Evolutionary conservation across 1,140 invertebrate genomes (phyloP), one percentile per base, ranked within the genome.

Genomic region (Nasonia longicornis): DNA sequence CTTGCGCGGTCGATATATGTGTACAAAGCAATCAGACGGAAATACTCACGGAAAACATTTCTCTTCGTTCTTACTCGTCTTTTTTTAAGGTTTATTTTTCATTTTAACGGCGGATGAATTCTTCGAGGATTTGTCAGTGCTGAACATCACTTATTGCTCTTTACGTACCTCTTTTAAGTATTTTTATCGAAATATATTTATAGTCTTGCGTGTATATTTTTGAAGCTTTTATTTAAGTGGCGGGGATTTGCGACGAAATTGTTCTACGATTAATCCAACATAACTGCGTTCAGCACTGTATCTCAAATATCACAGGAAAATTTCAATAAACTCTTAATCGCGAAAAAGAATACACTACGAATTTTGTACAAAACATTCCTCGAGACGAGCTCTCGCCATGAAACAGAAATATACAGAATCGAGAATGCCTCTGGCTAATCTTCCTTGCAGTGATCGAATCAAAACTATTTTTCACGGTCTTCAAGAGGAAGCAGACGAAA

Each of bases 311-410:
- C 69, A 16, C 12, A 70, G 48, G 22, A 52, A 4, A 58, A 78
- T 26, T 78, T 77, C 11, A 26, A 31, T 1, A n/a, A 70, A 66
- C 26, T 26, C 22, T 31, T 2, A 80, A 22, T 75, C 11, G 45
- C 14, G 48, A 52, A 14, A 58, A n/a, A 29, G n/a, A 73, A 75
- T 20, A 75, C 29, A 75, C 20, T 12, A 20, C 4, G 63, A 71
- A 26, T 76, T 76, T 63, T 22, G n/a, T 71, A 82, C 75, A 79
- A 79, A 82, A 82, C 76, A 82, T 82, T 82, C 81, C 81, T 78
- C 52, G 10, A 71, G 11, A n/a, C 35, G 31, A 58, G 48, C 38
- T 72, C 69, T 72, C 52, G 70, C 0, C 7, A 22, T 64, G 35
- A 52, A 80, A 22, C 20, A 38, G 29, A 12, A 42, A 42, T 11